Evolutionary conservation across 2,113 vertebrate genomes (phyloP).

Genomic region (Enhydra lutris): DNA sequence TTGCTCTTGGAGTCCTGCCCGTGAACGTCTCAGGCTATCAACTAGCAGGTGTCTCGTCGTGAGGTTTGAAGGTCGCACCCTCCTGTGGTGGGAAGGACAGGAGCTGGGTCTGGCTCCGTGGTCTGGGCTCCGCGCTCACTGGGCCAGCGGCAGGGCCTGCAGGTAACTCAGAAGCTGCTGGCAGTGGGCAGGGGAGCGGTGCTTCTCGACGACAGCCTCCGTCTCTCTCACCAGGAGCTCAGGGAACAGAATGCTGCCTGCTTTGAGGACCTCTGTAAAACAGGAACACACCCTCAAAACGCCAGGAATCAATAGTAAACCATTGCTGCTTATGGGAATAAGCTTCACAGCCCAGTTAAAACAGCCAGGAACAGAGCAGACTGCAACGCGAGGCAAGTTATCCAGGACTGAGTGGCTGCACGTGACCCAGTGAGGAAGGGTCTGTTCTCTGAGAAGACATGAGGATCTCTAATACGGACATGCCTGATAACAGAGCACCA

Average conservation of each 20-base stretch:
- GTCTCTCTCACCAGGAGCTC: conserved; percentile 83
- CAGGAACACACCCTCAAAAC: background rate
- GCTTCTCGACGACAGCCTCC: conserved; percentile 87
- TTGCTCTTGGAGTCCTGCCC: background rate
- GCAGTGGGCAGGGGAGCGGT: conserved; percentile 85
- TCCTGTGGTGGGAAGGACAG: rapidly evolving
- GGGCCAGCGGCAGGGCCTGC: conserved; percentile 27
- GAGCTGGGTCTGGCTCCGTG: background rate
- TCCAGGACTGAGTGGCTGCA: rapidly evolving
- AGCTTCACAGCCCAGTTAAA: background rate
- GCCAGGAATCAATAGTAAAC: rapidly evolving
- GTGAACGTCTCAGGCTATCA: rapidly evolving
- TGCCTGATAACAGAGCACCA: too few relatives aligned
- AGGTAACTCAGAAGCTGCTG: conserved; percentile 89
- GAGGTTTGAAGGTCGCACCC: background rate
- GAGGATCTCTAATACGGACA: rapidly evolving
- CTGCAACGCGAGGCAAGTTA: background rate
- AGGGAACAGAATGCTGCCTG: conserved; percentile 84
- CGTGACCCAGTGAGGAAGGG: rapidly evolving
- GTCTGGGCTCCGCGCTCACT: background rate
- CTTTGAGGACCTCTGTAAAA: conserved; percentile 90
- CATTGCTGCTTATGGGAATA: background rate
- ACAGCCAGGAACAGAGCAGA: background rate
- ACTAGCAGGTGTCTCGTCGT: background rate
- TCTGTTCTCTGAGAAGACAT: background rate